A percentile compares a stretch with the other conserved stretches of the same genome.
Evolutionary conservation across 2,888 invertebrate species (phyloP).

Genomic region (Kuschelorhynchus macadamiae): DNA sequence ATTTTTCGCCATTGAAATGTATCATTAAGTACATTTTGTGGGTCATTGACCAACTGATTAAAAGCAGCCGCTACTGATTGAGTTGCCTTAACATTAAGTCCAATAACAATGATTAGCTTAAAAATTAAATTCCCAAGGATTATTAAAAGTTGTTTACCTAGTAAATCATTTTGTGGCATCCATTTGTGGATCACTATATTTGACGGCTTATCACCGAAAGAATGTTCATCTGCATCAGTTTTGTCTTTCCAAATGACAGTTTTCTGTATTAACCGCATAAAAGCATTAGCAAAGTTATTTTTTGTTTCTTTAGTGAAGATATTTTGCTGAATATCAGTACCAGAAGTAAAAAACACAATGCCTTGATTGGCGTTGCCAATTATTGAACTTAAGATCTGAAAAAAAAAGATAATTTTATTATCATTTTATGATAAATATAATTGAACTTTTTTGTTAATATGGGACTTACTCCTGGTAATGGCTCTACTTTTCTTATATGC

Average conservation of each 20-base stretch:
- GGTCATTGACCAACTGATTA: too few species aligned
- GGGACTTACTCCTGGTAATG: conserved; percentile 60
- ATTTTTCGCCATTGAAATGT: too few species aligned
- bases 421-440: too few species aligned
- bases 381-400: conserved; percentile 61
- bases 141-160: too few species aligned
- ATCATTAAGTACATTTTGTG: too few species aligned
- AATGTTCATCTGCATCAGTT: conserved; percentile 53
- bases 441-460: too few species aligned
- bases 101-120: too few species aligned
- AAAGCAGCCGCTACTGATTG: too few species aligned
- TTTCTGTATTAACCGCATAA: conserved; percentile 62
- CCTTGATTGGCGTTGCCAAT: conserved; percentile 63
- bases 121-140: too few species aligned
- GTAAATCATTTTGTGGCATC: conserved; percentile 67
- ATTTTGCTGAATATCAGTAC: conserved; percentile 62
- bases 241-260: conserved; percentile 67
- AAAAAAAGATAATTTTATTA: conserved; percentile 17
- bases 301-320: conserved; percentile 57
- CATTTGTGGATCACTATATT: conserved; percentile 66
- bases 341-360: conserved; percentile 65
- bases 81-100: too few species aligned
- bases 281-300: conserved; percentile 60
- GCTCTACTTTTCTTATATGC: conserved; percentile 58
- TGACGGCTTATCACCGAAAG: conserved; percentile 57